Conservation (phyloP, 2,888 invertebrate species). For the Eutolmus rufibarbis region DNA sequence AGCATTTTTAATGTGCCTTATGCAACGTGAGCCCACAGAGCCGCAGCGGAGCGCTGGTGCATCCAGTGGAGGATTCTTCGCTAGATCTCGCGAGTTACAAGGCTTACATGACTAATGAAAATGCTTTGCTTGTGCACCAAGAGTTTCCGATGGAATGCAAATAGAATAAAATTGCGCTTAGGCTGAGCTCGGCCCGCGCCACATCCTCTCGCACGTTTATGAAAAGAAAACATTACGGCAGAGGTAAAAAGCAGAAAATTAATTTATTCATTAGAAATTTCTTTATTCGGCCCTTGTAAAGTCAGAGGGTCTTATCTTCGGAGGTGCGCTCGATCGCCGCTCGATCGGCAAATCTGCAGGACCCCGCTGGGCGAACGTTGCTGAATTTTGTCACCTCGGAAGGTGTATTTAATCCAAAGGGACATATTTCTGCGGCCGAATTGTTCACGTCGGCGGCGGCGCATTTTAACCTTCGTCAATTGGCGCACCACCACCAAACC, state of each 20-base stretch:
- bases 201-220: background rate
- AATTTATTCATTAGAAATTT: background rate
- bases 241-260: background rate
- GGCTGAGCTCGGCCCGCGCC: background rate
- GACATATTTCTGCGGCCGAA: conserved; percentile 7
- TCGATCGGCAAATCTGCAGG: background rate
- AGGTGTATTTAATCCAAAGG: background rate
- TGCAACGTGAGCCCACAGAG: background rate
- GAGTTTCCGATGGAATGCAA: background rate
- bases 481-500: background rate
- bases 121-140: background rate
- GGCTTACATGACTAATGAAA: background rate
- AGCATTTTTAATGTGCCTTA: background rate
- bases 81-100: background rate
- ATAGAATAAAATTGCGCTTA: background rate
- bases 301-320: background rate
- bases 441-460: conserved; percentile 15
- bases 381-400: background rate
- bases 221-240: background rate
- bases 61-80: background rate
- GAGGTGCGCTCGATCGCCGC: background rate
- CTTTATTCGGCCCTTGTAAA: background rate
- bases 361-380: background rate
- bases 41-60: background rate
- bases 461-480: conserved; percentile 16